A percentile compares a stretch with the other conserved stretches of the same genome.
Evolutionary conservation across 2,888 invertebrate genomes (phyloP).

Genomic region (Machimus atricapillus): DNA sequence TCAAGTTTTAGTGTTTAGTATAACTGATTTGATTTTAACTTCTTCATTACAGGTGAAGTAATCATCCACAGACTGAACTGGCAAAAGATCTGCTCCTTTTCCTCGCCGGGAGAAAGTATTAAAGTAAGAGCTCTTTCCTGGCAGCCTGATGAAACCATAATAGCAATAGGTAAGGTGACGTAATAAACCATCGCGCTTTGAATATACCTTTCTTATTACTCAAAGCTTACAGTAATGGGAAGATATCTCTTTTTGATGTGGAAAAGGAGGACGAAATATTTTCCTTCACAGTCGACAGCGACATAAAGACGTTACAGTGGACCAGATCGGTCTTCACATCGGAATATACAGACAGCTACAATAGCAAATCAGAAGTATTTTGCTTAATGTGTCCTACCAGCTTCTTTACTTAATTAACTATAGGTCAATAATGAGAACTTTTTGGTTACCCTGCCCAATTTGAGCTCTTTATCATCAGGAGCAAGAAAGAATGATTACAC

Average conservation of each 20-base stretch:
- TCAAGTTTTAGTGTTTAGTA: no score
- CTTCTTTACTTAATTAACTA: not conserved
- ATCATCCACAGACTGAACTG: slow-evolving; percentile 88
- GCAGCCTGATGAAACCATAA: slow-evolving; percentile 93
- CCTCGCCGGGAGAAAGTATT: slow-evolving; percentile 77
- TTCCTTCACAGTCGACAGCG: slow-evolving; percentile 67
- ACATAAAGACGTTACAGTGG: slow-evolving; percentile 81
- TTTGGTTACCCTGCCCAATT: slow-evolving; percentile 66
- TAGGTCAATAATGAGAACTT: slow-evolving; percentile 66
- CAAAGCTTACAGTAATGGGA: slow-evolving; percentile 72
- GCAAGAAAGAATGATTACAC: slow-evolving; percentile 65
- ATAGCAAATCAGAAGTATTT: slow-evolving; percentile 52
- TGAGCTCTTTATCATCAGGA: slow-evolving; percentile 65
- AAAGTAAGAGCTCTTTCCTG: slow-evolving; percentile 83
- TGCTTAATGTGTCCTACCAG: not conserved
- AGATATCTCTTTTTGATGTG: slow-evolving; percentile 78
- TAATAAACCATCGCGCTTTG: not conserved
- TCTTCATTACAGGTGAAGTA: slow-evolving; percentile 75
- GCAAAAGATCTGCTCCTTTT: slow-evolving; percentile 90
- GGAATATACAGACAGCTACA: slow-evolving; percentile 52
- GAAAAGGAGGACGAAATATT: slow-evolving; percentile 85
- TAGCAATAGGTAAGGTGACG: slow-evolving; percentile 62
- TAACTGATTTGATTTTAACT: not conserved
- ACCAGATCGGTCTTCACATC: slow-evolving; percentile 59
- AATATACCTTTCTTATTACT: not conserved